Evolutionary conservation across 2,888 invertebrate species (phyloP).

Genomic region (Dermolepida albohirtum): DNA sequence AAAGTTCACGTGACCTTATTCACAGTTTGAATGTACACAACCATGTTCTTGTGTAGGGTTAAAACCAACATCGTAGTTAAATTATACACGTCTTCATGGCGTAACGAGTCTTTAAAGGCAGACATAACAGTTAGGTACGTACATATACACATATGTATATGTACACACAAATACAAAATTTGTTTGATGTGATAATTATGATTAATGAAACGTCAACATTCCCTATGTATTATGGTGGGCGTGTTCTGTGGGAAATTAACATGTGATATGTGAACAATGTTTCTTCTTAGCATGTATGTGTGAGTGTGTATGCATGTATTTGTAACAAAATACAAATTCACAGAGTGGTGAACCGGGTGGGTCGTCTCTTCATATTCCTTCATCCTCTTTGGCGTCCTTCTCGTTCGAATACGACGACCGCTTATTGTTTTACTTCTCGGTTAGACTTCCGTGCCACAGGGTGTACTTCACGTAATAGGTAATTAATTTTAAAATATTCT

Average conservation of each 20-base stretch:
- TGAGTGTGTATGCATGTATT: not conserved
- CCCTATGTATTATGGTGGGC: conserved; percentile 14
- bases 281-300: conserved; percentile 10
- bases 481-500: too few species aligned
- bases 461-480: too few species aligned
- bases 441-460: too few species aligned
- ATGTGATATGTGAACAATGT: conserved; percentile 42
- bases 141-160: conserved; percentile 9
- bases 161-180: conserved; percentile 30
- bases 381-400: too few species aligned
- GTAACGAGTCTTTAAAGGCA: conserved; percentile 29
- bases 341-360: not conserved
- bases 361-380: too few species aligned
- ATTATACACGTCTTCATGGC: conserved; percentile 13
- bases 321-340: conserved; percentile 24
- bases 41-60: conserved; percentile 2
- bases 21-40: not conserved
- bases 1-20: too few species aligned
- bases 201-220: conserved; percentile 44
- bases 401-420: too few species aligned
- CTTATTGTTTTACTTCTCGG: too few species aligned
- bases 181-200: conserved; percentile 43
- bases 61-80: conserved; percentile 29
- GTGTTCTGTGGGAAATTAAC: conserved; percentile 41
- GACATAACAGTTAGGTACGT: conserved; percentile 5